Evolutionary conservation across 2,113 vertebrate genomes (phyloP).

Genomic region (Sus scrofa): DNA sequence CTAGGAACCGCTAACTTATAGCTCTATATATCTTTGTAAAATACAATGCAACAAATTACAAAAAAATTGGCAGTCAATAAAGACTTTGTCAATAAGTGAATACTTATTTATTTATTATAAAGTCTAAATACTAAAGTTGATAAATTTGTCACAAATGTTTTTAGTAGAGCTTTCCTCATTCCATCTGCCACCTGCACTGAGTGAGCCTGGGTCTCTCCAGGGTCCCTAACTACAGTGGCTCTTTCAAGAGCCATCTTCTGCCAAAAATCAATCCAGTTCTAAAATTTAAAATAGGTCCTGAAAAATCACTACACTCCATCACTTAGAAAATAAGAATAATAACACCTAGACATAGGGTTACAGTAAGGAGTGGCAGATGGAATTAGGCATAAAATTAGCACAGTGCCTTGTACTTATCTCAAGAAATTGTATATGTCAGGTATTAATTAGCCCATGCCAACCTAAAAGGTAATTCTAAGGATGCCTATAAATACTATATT

Average conservation of each 20-base stretch:
- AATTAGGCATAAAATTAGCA: not conserved
- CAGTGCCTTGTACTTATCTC: not conserved
- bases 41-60: not conserved
- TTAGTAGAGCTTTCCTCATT: not conserved
- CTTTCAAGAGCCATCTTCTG: not conserved
- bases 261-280: not conserved
- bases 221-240: not conserved
- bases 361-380: not conserved
- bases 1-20: not conserved
- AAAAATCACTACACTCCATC: not conserved
- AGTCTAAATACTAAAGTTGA: not conserved
- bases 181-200: too few relatives aligned
- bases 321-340: not conserved
- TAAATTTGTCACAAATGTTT: not conserved
- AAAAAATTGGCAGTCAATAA: not conserved
- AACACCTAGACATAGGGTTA: not conserved
- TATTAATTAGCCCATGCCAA: not conserved
- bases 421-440: not conserved
- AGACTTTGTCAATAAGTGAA: not conserved
- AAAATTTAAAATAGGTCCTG: not conserved
- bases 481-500: not conserved
- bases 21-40: not conserved
- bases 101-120: not conserved
- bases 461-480: not conserved
- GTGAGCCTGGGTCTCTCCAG: not conserved